Conservation (phyloP, 2,797 vertebrate genomes). For the Esox masquinongy region DNA sequence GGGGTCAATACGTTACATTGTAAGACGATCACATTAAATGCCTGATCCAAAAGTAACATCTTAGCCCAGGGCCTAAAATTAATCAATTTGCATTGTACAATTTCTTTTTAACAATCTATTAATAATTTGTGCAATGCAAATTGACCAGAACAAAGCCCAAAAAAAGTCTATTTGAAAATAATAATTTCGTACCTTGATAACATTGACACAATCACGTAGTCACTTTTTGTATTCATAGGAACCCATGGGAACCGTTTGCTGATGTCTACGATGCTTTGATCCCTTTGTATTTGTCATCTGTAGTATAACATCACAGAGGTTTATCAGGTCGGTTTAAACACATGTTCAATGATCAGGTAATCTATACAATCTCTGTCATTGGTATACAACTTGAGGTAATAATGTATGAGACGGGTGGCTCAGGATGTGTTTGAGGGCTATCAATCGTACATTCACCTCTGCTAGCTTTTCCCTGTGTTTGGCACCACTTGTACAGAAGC, state of each 20-base stretch:
- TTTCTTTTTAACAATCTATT: too few relatives aligned
- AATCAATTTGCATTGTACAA: not conserved
- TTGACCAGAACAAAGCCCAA: too few relatives aligned
- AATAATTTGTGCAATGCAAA: too few relatives aligned
- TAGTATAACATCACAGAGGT: not conserved
- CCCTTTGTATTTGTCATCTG: not conserved
- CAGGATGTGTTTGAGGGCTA: conserved; percentile 32
- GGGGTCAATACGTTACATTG: conserved; percentile 26
- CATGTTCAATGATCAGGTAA: not conserved
- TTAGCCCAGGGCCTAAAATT: not conserved
- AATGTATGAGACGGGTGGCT: conserved; percentile 56
- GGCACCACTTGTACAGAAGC: not conserved
- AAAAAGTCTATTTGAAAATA: too few relatives aligned
- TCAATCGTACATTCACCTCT: conserved; percentile 38
- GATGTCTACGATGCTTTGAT: conserved; percentile 4
- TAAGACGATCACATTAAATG: conserved; percentile 23
- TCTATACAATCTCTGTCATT: conserved; percentile 56
- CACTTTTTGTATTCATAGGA: too few relatives aligned
- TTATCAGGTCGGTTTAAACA: not conserved
- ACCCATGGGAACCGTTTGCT: not conserved
- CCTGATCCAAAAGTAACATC: conserved; percentile 17
- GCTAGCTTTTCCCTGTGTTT: conserved; percentile 16
- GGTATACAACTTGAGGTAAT: conserved; percentile 73
- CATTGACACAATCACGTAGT: too few relatives aligned
- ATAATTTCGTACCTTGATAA: too few relatives aligned